phyloP scores from a whole-genome alignment of 2,113 vertebrate genomes.

The Grammomys surdaster region DNA sequence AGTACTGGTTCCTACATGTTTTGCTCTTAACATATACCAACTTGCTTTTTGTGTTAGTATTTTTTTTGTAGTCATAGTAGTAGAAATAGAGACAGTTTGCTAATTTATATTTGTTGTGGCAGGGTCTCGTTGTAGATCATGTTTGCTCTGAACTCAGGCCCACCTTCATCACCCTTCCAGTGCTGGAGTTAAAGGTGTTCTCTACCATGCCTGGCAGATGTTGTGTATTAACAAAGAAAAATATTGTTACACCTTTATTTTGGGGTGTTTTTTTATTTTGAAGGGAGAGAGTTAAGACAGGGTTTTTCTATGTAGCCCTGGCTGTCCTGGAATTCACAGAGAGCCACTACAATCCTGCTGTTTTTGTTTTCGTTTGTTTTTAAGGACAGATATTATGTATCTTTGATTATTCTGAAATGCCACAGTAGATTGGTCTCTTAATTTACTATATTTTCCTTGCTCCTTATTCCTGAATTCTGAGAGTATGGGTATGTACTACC shows the following conservation, averaged over 20 bases:
- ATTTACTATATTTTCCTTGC: not conserved
- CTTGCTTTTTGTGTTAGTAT: not conserved
- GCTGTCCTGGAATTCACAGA: not conserved
- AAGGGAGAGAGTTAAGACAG: not conserved
- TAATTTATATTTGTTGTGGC: not conserved
- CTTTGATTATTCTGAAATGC: not conserved
- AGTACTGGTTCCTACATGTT: not conserved
- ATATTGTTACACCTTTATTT: not conserved
- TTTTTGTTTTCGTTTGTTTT: not conserved
- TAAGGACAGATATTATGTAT: not conserved
- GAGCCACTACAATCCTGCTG: not conserved
- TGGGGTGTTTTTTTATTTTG: not conserved
- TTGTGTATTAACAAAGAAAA: not conserved
- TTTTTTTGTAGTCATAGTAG: not conserved
- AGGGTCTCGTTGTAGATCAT: not conserved
- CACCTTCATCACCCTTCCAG: not conserved
- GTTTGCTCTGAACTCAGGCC: not conserved
- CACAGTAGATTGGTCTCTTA: not conserved
- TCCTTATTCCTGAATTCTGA: not conserved
- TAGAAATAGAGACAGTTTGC: not conserved
- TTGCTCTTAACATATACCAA: not conserved
- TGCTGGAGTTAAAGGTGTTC: not conserved
- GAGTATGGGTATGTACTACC: not conserved
- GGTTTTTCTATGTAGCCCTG: not conserved
- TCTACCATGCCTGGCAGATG: not conserved